Percentiles rank a stretch among this genome's conserved stretches.
Evolutionary conservation across 2,797 vertebrate genomes (phyloP).

Genomic region (Rousettus madagascariensis): DNA sequence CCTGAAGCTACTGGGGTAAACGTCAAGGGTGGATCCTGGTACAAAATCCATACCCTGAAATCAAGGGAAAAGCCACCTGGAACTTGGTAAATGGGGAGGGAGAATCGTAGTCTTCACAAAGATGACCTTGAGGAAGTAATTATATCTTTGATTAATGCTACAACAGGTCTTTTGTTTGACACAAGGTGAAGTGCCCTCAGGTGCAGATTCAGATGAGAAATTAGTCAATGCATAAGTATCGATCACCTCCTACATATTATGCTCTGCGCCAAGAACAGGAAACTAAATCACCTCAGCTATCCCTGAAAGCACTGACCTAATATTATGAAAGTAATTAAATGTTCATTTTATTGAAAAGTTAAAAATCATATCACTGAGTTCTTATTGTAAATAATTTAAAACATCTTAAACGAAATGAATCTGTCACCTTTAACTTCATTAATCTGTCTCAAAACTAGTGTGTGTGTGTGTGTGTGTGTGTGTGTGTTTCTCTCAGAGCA

Average conservation of each 20-base stretch:
- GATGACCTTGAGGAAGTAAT: background rate
- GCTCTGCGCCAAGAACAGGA: background rate
- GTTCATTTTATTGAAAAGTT: background rate
- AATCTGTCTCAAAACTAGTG: background rate
- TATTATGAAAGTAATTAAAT: background rate
- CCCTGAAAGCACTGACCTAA: background rate
- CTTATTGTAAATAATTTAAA: constrained; percentile 48
- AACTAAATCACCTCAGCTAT: constrained; percentile 34
- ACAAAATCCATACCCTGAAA: constrained; percentile 18
- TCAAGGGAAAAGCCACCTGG: background rate
- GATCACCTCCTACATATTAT: background rate
- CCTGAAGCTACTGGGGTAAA: background rate
- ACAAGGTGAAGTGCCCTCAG: background rate
- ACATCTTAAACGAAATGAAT: constrained; percentile 42
- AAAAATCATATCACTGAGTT: background rate
- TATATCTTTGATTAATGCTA: background rate
- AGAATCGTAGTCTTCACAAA: constrained; percentile 33
- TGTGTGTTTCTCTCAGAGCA: background rate
- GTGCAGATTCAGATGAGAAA: constrained; percentile 33
- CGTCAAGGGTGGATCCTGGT: background rate
- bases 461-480: too few relatives aligned
- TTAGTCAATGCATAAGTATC: constrained; percentile 30
- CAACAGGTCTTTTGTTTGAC: background rate
- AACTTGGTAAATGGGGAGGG: background rate
- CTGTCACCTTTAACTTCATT: constrained; percentile 15